Percentiles rank a stretch among this genome's conserved stretches.
phyloP scores from a whole-genome alignment of 2,113 vertebrate species.

The Burhinus oedicnemus region DNA sequence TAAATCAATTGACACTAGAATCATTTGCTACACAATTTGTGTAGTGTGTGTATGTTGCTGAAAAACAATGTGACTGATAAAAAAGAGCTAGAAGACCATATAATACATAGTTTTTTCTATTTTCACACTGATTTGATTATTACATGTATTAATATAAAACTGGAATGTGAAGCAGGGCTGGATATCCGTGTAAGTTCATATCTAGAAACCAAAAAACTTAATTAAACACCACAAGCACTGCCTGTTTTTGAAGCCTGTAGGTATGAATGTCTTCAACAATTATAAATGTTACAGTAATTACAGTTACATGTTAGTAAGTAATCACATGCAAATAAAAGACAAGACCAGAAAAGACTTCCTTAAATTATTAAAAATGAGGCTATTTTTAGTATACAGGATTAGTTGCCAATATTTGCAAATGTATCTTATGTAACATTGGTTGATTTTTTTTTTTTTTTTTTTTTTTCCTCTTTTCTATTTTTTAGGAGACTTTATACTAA shows the following conservation, averaged over 20 bases:
- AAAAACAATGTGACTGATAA: neutral
- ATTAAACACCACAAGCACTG: neutral
- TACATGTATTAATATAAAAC: neutral
- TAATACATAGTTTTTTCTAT: fast-evolving
- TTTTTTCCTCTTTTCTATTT: neutral
- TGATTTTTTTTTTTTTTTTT: too few species aligned
- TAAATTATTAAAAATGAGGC: neutral
- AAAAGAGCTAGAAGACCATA: neutral
- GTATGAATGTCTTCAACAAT: neutral
- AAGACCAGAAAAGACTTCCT: neutral
- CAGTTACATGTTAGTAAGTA: neutral
- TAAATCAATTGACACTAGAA: neutral
- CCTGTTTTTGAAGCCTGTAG: neutral
- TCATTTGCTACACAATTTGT: neutral
- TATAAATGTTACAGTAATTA: neutral
- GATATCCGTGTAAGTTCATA: neutral
- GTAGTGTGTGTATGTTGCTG: neutral
- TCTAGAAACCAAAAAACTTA: neutral
- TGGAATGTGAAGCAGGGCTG: neutral
- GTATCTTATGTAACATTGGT: neutral
- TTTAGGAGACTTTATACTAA: neutral
- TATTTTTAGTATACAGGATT: neutral
- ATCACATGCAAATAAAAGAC: neutral
- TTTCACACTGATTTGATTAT: neutral
- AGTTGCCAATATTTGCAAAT: neutral